Conservation (phyloP, 2,797 vertebrate species). For the Notamacropus eugenii region DNA sequence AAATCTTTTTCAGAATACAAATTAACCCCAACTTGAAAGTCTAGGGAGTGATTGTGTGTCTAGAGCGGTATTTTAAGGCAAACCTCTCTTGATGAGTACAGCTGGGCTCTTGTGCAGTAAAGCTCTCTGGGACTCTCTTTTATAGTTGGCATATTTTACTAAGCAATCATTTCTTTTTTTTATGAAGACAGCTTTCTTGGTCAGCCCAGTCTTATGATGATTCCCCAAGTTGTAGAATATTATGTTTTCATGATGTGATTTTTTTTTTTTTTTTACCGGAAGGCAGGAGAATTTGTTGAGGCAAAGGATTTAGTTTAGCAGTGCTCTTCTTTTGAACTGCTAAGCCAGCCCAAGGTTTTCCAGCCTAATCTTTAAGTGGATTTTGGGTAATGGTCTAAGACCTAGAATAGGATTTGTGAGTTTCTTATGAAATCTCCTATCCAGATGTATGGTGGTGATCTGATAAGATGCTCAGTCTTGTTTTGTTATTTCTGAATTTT, state of each 20-base stretch:
- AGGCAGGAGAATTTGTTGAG: neutral
- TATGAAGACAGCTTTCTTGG: neutral
- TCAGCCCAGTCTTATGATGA: neutral
- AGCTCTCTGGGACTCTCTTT: neutral
- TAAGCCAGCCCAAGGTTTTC: neutral
- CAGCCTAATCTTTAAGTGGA: neutral
- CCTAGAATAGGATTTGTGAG: neutral
- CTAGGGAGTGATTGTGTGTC: neutral
- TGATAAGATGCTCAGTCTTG: neutral
- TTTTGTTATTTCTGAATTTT: neutral
- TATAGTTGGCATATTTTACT: neutral
- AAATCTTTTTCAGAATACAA: neutral
- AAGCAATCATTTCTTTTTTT: slow-evolving; percentile 21
- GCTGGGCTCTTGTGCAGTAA: neutral
- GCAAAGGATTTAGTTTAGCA: slow-evolving; percentile 27
- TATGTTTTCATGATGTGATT: neutral
- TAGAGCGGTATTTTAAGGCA: neutral
- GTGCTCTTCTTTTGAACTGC: neutral
- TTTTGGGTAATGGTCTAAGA: neutral
- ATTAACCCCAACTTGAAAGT: neutral
- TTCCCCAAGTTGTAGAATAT: neutral
- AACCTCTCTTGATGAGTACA: neutral
- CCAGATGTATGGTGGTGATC: neutral
- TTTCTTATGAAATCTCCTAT: neutral
- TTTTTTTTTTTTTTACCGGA: neutral